Percentiles rank a stretch among this genome's conserved stretches.
phyloP scores from a whole-genome alignment of 1,140 invertebrate species.

The Sycophila sp. region DNA sequence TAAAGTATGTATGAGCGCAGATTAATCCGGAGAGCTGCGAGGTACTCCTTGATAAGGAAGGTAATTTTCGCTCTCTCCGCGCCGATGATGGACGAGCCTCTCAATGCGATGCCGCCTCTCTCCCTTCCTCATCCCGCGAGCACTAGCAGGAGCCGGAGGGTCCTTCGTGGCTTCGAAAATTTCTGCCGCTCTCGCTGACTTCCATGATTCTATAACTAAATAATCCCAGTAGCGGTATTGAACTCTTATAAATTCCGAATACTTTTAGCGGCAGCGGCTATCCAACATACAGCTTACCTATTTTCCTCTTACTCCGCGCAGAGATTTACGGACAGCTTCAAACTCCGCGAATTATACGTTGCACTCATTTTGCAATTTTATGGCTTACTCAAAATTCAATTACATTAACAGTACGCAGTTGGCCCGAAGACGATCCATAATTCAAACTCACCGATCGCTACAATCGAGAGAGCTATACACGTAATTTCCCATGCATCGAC shows the following conservation, averaged over 20 bases:
- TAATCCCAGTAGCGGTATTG: background rate
- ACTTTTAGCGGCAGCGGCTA: no score
- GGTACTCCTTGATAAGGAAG: slow-evolving; percentile 58
- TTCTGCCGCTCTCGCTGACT: background rate
- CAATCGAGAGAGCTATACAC: background rate
- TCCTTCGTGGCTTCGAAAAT: slow-evolving; percentile 1
- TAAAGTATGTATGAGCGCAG: slow-evolving; percentile 58
- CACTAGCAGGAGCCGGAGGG: background rate
- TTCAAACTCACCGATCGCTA: background rate
- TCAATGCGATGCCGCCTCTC: slow-evolving; percentile 28
- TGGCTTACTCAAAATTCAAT: no score
- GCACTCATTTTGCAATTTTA: no score
- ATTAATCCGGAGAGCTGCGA: slow-evolving; percentile 59
- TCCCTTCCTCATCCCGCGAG: background rate
- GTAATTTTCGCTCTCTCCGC: slow-evolving; percentile 54
- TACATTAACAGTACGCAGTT: no score
- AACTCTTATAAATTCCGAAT: no score
- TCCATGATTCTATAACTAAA: background rate
- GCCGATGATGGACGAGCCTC: slow-evolving; percentile 52
- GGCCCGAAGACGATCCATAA: background rate
- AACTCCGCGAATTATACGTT: no score
- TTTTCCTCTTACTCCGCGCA: no score
- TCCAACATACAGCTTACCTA: no score
- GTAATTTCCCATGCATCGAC: no score
- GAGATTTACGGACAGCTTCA: no score